Evolutionary conservation across 2,113 vertebrate genomes (phyloP).

Genomic region (Tychaedon coryphoeus): DNA sequence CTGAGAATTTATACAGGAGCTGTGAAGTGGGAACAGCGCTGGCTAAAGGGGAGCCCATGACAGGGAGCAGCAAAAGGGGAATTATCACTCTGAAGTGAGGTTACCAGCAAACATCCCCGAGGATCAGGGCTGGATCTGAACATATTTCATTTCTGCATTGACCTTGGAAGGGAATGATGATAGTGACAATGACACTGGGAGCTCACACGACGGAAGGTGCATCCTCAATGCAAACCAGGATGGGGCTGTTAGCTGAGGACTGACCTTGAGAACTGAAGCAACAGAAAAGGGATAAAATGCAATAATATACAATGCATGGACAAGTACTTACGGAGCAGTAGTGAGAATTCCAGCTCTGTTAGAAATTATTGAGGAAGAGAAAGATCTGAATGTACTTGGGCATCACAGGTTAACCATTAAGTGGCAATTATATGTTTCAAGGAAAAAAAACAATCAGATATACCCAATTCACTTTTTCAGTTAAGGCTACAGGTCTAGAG

Average conservation of each 20-base stretch:
- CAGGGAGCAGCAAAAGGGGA: not conserved
- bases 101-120: not conserved
- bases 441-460: not conserved
- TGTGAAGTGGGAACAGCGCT: not conserved
- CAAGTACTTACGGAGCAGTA: not conserved
- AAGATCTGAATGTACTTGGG: not conserved
- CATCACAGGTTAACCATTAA: not conserved
- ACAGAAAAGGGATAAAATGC: not conserved
- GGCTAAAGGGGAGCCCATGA: slow-evolving; percentile 20
- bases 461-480: not conserved
- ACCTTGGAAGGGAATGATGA: slow-evolving; percentile 1
- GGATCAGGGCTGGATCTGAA: not conserved
- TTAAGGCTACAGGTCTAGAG: not conserved
- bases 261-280: slow-evolving; percentile 17
- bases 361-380: not conserved
- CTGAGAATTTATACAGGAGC: not conserved
- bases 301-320: not conserved
- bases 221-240: not conserved
- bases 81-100: slow-evolving; percentile 24
- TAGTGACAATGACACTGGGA: not conserved
- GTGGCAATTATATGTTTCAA: not conserved
- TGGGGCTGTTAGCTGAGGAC: not conserved
- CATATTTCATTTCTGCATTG: slow-evolving; percentile 4
- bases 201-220: not conserved
- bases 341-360: not conserved